Evolutionary conservation across 2,888 invertebrate species (phyloP).

Genomic region (Melipona beecheii): DNA sequence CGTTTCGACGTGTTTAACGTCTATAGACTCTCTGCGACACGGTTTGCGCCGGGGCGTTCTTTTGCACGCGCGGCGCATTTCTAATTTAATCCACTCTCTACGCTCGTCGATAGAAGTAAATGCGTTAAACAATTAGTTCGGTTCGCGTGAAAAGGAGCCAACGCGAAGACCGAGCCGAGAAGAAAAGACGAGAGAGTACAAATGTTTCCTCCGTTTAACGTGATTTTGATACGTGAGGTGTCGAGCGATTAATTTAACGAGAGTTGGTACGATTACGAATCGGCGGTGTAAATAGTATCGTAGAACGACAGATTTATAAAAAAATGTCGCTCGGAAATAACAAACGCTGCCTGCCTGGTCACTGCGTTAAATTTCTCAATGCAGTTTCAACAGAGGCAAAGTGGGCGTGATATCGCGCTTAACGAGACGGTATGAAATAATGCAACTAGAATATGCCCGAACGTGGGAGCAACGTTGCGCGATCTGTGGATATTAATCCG

Average conservation of each 20-base stretch:
- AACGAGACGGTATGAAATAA: slow-evolving; percentile 11
- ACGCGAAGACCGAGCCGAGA: too few species aligned
- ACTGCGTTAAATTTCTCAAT: slow-evolving; percentile 8
- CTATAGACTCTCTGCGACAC: slow-evolving; percentile 34
- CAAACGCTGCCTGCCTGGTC: not conserved
- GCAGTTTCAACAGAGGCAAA: slow-evolving; percentile 7
- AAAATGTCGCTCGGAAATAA: not conserved
- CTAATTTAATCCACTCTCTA: slow-evolving; percentile 24
- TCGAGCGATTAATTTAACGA: not conserved
- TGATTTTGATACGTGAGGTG: not conserved
- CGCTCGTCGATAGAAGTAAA: too few species aligned
- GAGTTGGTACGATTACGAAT: not conserved
- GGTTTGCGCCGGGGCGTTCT: slow-evolving; percentile 39
- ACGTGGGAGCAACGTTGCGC: not conserved
- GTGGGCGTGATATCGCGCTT: not conserved
- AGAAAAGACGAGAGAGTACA: too few species aligned
- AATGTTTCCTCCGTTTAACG: too few species aligned
- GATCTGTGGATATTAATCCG: not conserved
- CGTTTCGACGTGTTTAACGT: slow-evolving; percentile 38
- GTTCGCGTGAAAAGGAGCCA: too few species aligned
- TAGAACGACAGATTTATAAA: not conserved
- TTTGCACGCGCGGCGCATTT: slow-evolving; percentile 31
- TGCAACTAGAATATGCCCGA: not conserved
- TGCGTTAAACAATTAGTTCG: too few species aligned
- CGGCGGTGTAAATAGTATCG: not conserved